These are phyloP conservation scores for Mesorhabditis spiculigera DNA, from an alignment of 2,888 invertebrate species.

Conservation along the genomic window DNA sequence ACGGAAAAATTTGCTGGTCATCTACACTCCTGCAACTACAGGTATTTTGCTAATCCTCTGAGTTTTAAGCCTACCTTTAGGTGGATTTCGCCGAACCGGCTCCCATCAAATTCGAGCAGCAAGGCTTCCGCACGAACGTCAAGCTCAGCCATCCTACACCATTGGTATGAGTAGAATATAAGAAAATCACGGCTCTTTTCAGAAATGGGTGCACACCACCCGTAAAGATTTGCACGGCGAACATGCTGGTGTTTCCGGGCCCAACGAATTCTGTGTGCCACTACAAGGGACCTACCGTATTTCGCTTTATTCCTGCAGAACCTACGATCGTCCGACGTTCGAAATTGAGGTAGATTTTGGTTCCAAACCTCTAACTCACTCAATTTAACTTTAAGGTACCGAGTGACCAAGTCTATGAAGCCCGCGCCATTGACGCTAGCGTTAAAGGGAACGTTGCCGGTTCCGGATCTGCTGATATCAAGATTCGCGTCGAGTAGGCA, in stretches of 20 bases:
- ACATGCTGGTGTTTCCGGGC: constrained; percentile 14
- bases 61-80: constrained; percentile 45
- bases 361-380: constrained; percentile 10
- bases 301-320: constrained; percentile 30
- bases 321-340: constrained; percentile 23
- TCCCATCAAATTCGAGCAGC: constrained; percentile 60
- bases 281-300: constrained; percentile 28
- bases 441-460: constrained; percentile 20
- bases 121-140: constrained; percentile 60
- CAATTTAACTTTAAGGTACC: constrained; percentile 14
- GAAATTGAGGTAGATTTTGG: not conserved
- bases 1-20: not conserved
- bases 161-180: constrained; percentile 7
- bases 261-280: constrained; percentile 35
- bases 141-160: constrained; percentile 57
- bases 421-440: constrained; percentile 20
- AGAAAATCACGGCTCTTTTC: not conserved
- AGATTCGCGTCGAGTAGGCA: constrained; percentile 14
- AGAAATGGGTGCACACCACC: constrained; percentile 32
- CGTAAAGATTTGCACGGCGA: constrained; percentile 29
- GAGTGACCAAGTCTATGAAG: constrained; percentile 9
- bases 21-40: not conserved
- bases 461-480: constrained; percentile 9
- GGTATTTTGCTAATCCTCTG: not conserved
- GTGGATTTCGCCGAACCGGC: constrained; percentile 62